Conservation (phyloP, 2,113 vertebrate genomes). For the Oreochromis tanganicae region DNA sequence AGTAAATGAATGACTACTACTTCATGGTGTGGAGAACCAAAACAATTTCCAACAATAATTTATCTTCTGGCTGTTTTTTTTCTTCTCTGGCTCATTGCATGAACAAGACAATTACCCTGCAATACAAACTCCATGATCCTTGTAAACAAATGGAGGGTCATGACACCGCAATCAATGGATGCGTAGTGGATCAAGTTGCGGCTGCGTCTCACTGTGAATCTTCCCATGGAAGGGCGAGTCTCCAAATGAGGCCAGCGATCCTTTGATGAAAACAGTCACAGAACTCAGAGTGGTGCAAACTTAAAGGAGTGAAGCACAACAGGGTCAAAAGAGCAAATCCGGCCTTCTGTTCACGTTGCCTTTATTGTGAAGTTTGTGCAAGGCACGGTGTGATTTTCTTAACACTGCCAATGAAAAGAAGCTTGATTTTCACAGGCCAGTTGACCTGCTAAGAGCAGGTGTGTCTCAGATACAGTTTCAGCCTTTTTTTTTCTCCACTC, state of each 20-base stretch:
- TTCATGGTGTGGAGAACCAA: neutral
- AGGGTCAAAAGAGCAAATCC: slow-evolving; percentile 63
- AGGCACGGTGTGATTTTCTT: slow-evolving; percentile 53
- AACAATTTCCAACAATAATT: neutral
- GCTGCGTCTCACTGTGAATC: neutral
- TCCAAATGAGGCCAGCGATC: slow-evolving; percentile 5
- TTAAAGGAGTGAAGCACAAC: slow-evolving; percentile 41
- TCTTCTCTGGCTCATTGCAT: neutral
- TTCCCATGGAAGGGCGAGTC: slow-evolving; percentile 59
- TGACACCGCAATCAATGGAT: slow-evolving; percentile 12
- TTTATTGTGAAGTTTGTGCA: slow-evolving; percentile 51
- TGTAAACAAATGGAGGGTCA: neutral
- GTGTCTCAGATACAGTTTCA: slow-evolving; percentile 75
- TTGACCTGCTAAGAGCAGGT: slow-evolving; percentile 71
- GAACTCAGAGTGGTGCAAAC: slow-evolving; percentile 22
- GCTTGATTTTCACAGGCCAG: slow-evolving; percentile 63
- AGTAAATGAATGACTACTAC: neutral
- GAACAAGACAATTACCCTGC: neutral
- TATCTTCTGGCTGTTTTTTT: neutral
- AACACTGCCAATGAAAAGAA: slow-evolving; percentile 61
- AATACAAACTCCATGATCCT: neutral
- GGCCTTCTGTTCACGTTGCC: slow-evolving; percentile 44
- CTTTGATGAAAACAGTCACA: slow-evolving; percentile 37
- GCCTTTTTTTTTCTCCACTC: neutral
- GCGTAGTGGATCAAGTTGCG: slow-evolving; percentile 32